phyloP scores from a whole-genome alignment of 2,113 vertebrate genomes.

The Spea multiplicata region DNA sequence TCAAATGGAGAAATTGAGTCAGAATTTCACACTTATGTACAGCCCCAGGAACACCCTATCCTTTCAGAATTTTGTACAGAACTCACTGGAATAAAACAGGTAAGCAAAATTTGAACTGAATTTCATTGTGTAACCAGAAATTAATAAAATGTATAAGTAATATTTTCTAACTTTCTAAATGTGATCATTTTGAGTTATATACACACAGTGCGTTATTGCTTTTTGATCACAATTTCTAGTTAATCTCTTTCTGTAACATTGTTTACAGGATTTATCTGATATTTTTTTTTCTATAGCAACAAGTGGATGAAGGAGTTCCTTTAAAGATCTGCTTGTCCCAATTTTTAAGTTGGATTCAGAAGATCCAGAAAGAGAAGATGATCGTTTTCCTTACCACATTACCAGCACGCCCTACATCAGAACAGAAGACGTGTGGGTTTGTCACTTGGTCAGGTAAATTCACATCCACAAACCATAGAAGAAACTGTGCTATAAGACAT shows the following conservation, averaged over 20 bases:
- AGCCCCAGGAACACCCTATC: conserved; percentile 85
- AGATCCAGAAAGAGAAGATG: conserved; percentile 74
- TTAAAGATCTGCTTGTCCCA: conserved; percentile 84
- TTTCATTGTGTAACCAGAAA: too few relatives aligned
- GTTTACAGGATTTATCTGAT: too few relatives aligned
- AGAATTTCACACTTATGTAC: conserved; percentile 87
- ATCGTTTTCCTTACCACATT: conserved; percentile 64
- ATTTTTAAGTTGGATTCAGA: conserved; percentile 86
- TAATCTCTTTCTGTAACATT: too few relatives aligned
- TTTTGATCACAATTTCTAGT: too few relatives aligned
- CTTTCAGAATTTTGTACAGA: conserved; percentile 86
- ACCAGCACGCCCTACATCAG: conserved; percentile 46
- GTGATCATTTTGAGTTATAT: too few relatives aligned
- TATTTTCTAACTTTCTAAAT: too few relatives aligned
- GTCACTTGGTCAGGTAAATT: conserved; percentile 93
- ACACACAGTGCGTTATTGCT: too few relatives aligned
- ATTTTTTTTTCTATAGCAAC: conserved; percentile 64
- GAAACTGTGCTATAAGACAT: background rate
- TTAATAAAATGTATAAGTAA: too few relatives aligned
- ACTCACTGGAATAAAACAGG: conserved; percentile 90
- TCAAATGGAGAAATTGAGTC: conserved; percentile 77
- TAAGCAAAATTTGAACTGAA: conserved; percentile 45
- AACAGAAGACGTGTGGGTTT: conserved; percentile 75
- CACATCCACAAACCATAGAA: too few relatives aligned
- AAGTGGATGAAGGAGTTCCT: conserved; percentile 86